Evolutionary conservation across 1,140 invertebrate genomes (phyloP).

Genomic region (Proctacanthus coquilletti): DNA sequence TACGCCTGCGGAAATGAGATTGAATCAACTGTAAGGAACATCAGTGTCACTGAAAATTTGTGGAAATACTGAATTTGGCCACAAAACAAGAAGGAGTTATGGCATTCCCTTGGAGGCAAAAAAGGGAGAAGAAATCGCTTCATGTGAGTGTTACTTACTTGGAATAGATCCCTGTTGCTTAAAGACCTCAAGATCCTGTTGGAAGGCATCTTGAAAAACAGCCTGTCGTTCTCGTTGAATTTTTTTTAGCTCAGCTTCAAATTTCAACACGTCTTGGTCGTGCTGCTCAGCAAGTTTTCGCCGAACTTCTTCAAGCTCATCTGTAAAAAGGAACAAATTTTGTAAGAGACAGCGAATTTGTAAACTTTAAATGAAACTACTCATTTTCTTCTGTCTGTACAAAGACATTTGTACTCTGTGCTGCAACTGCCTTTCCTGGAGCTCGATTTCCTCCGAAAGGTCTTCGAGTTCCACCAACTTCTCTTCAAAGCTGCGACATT

Average conservation of each 20-base stretch:
- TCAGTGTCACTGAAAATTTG: too few species aligned
- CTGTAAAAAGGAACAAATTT: slow-evolving; percentile 4
- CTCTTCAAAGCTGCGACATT: slow-evolving; percentile 44
- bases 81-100: too few species aligned
- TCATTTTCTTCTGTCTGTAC: slow-evolving; percentile 45
- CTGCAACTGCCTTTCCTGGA: slow-evolving; percentile 44
- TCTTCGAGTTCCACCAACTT: slow-evolving; percentile 44
- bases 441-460: slow-evolving; percentile 45
- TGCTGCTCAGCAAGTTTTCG: slow-evolving; percentile 42
- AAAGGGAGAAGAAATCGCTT: slow-evolving; percentile 2
- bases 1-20: too few species aligned
- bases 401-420: slow-evolving; percentile 46
- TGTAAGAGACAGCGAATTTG: neutral
- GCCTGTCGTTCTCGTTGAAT: slow-evolving; percentile 45
- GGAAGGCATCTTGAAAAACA: slow-evolving; percentile 49
- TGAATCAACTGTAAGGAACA: too few species aligned
- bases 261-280: slow-evolving; percentile 36
- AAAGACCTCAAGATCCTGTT: slow-evolving; percentile 45
- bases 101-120: too few species aligned
- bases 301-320: slow-evolving; percentile 27
- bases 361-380: slow-evolving; percentile 5
- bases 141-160: slow-evolving; percentile 34
- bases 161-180: slow-evolving; percentile 42
- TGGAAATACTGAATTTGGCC: neutral
- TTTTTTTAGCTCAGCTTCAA: slow-evolving; percentile 34